Evolutionary conservation across 1,140 invertebrate genomes (phyloP), one percentile per base, ranked within the genome.

Genomic region (Drosophila bocqueti): DNA sequence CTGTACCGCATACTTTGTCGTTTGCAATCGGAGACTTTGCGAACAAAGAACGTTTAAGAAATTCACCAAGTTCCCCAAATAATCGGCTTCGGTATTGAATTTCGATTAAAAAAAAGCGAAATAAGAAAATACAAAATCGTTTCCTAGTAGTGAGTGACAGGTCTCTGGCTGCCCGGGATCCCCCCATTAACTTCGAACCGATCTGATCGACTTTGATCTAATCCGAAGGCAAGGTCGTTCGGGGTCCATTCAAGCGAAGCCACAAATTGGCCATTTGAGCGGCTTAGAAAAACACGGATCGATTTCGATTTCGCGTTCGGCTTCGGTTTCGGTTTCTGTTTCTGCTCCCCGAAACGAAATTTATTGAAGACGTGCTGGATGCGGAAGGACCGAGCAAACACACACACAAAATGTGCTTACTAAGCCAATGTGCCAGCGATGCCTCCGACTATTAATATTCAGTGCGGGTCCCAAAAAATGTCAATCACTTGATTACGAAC

Each of bases 141-240:
- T 76, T 76, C 72, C 74, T 76, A 65, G 72, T 66, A 76, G 34
- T 65, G 62, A 71, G 63, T 71, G 67, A 71, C 67, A 71, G 67
- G 63, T 68, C 29, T 29, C 67, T 29, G 47, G 31, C 47, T n/a
- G 31, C 21, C 24, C 47, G 63, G 62, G 62, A 71, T 69, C 67
- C 40, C 67, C 67, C 67, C 67, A 71, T 71, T 71, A 68, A 68
- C 34, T 71, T 57, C 26, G 64, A 34, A 34, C 34, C 42, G 67
- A 71, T 40, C 61, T 50, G 54, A 76, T 76, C 75, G 75, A 75
- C 68, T 80, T 75, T 71, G 67, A 86, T 81, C 85, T 79, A 64
- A 84, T 81, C 82, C 83, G 78, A 61, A 67, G 71, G 61, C 82
- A 85, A 85, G 78, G 82, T 85, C 82, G 65, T 75, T 64, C 43